Evolutionary conservation across 53 echinoderm and acorn worm species (phyloP).

Genomic region (Actinopyga echinites): DNA sequence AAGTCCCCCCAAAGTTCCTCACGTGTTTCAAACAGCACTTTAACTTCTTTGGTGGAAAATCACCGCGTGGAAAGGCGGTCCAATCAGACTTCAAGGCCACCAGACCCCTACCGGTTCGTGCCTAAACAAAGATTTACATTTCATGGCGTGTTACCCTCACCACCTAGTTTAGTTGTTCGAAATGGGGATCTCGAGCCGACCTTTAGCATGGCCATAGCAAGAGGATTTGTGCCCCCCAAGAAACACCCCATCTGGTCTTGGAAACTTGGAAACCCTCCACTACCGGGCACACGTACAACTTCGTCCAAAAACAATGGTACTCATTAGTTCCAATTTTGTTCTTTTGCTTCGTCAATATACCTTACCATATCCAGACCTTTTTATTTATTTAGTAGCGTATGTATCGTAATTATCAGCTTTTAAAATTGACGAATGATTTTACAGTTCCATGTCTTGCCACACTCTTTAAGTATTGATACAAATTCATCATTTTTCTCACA

Average conservation of each 20-base stretch:
- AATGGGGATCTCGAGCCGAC: slow-evolving; percentile 80
- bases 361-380: too few species aligned
- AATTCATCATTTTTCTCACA: too few species aligned
- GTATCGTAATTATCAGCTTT: too few species aligned
- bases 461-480: too few species aligned
- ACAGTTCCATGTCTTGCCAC: too few species aligned
- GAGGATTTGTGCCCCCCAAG: slow-evolving; percentile 48
- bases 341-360: too few species aligned
- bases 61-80: neutral
- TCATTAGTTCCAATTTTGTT: too few species aligned
- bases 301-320: neutral
- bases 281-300: slow-evolving; percentile 50
- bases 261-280: slow-evolving; percentile 71
- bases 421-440: too few species aligned
- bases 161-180: slow-evolving; percentile 69
- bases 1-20: neutral
- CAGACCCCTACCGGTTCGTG: neutral
- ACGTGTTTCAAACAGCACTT: too few species aligned
- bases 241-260: slow-evolving; percentile 86
- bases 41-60: too few species aligned
- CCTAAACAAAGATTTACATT: slow-evolving; percentile 59
- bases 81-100: neutral
- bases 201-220: slow-evolving; percentile 60
- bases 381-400: too few species aligned
- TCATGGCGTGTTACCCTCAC: slow-evolving; percentile 53